Evolutionary conservation across 2,797 vertebrate species (phyloP).

Genomic region (Gephyroberyx darwinii): DNA sequence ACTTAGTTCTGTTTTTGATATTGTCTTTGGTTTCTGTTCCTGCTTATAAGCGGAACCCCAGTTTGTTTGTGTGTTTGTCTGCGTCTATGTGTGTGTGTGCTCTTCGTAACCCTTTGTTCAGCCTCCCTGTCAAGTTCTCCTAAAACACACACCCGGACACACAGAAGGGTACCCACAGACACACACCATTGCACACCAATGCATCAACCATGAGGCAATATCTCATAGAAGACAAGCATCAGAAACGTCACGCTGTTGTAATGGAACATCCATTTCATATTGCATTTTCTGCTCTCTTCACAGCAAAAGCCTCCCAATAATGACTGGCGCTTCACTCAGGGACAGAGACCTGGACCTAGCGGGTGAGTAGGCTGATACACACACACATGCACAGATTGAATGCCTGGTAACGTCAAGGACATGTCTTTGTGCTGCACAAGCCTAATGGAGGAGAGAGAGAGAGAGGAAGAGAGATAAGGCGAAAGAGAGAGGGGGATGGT

Average conservation of each 20-base stretch:
- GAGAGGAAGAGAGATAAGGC: constrained; percentile 19
- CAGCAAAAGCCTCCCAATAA: constrained; percentile 99
- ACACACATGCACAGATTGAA: constrained; percentile 20
- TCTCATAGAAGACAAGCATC: not conserved
- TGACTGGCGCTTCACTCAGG: constrained; percentile 98
- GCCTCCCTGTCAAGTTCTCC: constrained; percentile 20
- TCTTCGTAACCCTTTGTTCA: constrained; percentile 42
- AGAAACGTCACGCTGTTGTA: constrained; percentile 2
- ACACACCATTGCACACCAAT: constrained; percentile 24
- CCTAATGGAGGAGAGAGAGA: constrained; percentile 18
- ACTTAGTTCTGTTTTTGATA: constrained; percentile 18
- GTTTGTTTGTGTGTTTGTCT: constrained; percentile 21
- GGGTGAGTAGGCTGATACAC: constrained; percentile 86
- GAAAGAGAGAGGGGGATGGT: not conserved
- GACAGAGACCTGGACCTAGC: constrained; percentile 96
- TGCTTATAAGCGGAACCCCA: constrained; percentile 13
- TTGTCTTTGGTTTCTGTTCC: constrained; percentile 9
- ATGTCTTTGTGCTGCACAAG: constrained; percentile 24
- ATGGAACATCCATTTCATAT: constrained; percentile 56
- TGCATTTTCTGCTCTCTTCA: constrained; percentile 65
- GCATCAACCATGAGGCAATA: constrained; percentile 18
- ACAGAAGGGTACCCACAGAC: constrained; percentile 27
- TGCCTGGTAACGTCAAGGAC: constrained; percentile 20
- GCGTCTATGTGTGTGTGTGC: constrained; percentile 5
- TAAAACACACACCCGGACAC: constrained; percentile 3